Evolutionary conservation across 2,888 invertebrate species (phyloP), one percentile per base, ranked within the genome.

Genomic region (Cheilosia impressa): DNA sequence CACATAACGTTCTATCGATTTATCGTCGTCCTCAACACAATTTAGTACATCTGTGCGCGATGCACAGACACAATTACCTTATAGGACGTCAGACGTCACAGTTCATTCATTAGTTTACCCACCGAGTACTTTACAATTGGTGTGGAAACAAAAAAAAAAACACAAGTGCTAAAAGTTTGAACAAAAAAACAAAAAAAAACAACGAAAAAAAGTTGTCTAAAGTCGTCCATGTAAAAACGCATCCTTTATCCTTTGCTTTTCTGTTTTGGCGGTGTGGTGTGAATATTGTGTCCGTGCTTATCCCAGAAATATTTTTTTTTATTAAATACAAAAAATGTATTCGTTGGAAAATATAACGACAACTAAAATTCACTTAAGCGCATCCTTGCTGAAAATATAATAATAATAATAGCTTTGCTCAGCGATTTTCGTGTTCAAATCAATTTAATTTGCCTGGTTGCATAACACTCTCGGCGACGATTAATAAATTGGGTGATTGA

Each of bases 101-200:
- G 72, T 87, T 87, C 87, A 87, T 82, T 87, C 87, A 87, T 87
- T 75, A 87, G 82, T 82, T 87, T 72, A 72, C 71, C 85, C 81
- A 72, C 72, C 71, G 77, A 72, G 68, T 77, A 68, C 63, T 80
- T 69, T 71, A 55, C 66, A 53, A 55, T 22, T 72, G 41, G 9
- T n/a, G 58, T 31, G 55, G 52, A 75, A 13, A 38, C 13, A 38
- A 38, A 38, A 38, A 19, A 19, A 19, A 1, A 38, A 60, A 73
- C 41, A 53, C 22, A 68, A 52, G 15, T 24, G 13, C 5, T 41
- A 43, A 52, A 76, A 10, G 19, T 22, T 22, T 17, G 4, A 34
- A 65, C 58, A 31, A 6, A 69, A 58, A 71, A 22, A n/a, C n/a
- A n/a, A n/a, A n/a, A n/a, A n/a, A n/a, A n/a, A n/a, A n/a, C n/a